phyloP scores from a whole-genome alignment of 2,113 vertebrate species.

The Poeciliopsis occidentalis region DNA sequence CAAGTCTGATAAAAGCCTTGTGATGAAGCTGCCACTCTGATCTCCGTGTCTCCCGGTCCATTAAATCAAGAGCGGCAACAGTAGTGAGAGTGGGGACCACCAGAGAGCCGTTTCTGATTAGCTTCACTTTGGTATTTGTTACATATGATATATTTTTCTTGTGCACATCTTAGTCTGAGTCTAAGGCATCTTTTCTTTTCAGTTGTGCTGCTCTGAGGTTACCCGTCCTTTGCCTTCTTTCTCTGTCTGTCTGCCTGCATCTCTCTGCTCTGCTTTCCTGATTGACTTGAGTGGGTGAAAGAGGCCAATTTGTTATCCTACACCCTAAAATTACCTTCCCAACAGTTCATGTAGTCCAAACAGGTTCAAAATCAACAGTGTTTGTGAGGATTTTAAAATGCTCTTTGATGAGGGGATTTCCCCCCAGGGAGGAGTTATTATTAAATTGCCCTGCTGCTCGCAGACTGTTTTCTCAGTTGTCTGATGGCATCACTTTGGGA shows the following conservation, averaged over 20 bases:
- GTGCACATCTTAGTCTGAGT: constrained; percentile 4
- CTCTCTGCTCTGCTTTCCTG: constrained; percentile 46
- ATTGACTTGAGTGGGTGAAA: constrained; percentile 72
- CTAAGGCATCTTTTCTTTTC: constrained; percentile 4
- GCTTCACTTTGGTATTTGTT: constrained; percentile 18
- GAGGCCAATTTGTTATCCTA: constrained; percentile 66
- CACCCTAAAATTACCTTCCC: constrained; percentile 70
- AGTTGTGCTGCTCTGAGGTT: not conserved
- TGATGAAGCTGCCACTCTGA: constrained; percentile 60
- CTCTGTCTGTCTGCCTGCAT: constrained; percentile 6
- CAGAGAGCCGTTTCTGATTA: constrained; percentile 29
- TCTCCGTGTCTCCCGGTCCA: constrained; percentile 67
- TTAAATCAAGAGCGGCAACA: constrained; percentile 54
- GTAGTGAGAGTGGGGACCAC: constrained; percentile 63
- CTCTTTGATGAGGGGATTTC: not conserved
- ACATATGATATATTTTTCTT: constrained; percentile 2
- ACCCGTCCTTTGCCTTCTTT: not conserved
- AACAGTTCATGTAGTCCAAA: constrained; percentile 25
- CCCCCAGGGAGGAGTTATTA: not conserved
- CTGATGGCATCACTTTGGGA: not conserved
- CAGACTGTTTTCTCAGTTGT: not conserved
- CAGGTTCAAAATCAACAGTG: constrained; percentile 52
- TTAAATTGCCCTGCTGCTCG: not conserved
- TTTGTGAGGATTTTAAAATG: constrained; percentile 25
- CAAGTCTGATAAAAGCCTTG: constrained; percentile 57